phyloP scores from a whole-genome alignment of 2,888 invertebrate species.

The Formica aserva region DNA sequence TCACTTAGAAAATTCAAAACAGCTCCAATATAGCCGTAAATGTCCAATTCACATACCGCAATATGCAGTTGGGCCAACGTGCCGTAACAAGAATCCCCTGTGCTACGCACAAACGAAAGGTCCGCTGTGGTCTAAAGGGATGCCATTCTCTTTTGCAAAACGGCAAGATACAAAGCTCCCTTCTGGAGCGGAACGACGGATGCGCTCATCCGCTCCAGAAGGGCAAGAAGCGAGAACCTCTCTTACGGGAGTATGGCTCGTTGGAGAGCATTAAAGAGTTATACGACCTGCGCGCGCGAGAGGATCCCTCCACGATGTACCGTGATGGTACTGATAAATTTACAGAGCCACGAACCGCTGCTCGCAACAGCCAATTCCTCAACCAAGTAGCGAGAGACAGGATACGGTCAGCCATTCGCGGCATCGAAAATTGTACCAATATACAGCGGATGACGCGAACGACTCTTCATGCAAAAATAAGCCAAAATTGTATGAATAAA shows the following conservation, averaged over 20 bases:
- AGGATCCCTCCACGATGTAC: conserved; percentile 44
- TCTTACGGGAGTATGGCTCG: conserved; percentile 52
- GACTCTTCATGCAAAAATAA: not conserved
- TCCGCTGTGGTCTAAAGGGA: conserved; percentile 38
- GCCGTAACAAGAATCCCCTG: conserved; percentile 14
- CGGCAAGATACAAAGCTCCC: conserved; percentile 35
- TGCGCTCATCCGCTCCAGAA: conserved; percentile 15
- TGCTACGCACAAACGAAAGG: not conserved
- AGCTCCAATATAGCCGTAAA: not conserved
- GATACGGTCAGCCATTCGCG: conserved; percentile 17
- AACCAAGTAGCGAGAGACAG: not conserved
- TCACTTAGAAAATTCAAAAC: not conserved
- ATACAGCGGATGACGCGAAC: not conserved
- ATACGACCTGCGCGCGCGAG: conserved; percentile 57
- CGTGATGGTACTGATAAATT: conserved; percentile 66
- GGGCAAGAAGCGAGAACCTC: conserved; percentile 34
- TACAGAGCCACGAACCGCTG: conserved; percentile 56
- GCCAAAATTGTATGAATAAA: not conserved
- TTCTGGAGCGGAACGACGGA: conserved; percentile 43
- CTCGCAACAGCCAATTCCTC: conserved; percentile 59
- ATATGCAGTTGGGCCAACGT: conserved; percentile 15
- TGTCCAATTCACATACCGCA: conserved; percentile 14
- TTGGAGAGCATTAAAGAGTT: conserved; percentile 70
- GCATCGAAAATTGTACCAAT: conserved; percentile 17
- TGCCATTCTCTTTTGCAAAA: conserved; percentile 46